phyloP scores from a whole-genome alignment of 2,888 invertebrate genomes.

The Patella caerulea region DNA sequence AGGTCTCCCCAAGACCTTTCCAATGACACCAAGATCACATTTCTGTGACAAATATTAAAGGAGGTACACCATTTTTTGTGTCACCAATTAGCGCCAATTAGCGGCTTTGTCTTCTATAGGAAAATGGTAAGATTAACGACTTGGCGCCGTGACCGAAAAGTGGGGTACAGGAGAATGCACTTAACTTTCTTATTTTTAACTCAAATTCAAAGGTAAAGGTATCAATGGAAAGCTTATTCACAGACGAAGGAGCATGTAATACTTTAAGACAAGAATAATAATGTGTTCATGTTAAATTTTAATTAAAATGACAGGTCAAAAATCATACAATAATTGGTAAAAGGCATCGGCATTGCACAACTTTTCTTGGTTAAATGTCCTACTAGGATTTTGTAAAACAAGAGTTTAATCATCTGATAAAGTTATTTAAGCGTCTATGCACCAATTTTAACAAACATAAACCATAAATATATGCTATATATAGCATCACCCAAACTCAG shows the following conservation, averaged over 20 bases:
- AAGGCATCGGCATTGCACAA: too few species aligned
- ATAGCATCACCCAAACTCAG: background rate
- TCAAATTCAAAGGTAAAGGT: background rate
- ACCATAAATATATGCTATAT: too few species aligned
- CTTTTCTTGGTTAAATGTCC: too few species aligned
- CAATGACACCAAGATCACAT: too few species aligned
- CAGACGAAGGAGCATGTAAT: background rate
- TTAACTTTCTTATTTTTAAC: background rate
- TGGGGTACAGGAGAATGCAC: background rate
- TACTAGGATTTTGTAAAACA: too few species aligned
- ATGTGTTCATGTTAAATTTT: too few species aligned
- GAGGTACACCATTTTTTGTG: background rate
- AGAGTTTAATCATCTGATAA: background rate
- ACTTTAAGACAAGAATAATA: too few species aligned
- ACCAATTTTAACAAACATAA: too few species aligned
- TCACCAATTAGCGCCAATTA: background rate
- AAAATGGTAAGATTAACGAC: background rate
- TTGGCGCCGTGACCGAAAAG: background rate
- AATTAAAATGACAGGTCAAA: too few species aligned
- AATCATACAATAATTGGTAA: too few species aligned
- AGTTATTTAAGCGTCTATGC: background rate
- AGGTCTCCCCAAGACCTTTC: too few species aligned
- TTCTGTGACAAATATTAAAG: background rate
- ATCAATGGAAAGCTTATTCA: constrained; percentile 1
- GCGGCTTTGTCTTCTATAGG: background rate